A percentile compares a stretch with the other conserved stretches of the same genome.
Conservation (phyloP, 2,113 vertebrate genomes). For the Misgurnus anguillicaudatus region DNA sequence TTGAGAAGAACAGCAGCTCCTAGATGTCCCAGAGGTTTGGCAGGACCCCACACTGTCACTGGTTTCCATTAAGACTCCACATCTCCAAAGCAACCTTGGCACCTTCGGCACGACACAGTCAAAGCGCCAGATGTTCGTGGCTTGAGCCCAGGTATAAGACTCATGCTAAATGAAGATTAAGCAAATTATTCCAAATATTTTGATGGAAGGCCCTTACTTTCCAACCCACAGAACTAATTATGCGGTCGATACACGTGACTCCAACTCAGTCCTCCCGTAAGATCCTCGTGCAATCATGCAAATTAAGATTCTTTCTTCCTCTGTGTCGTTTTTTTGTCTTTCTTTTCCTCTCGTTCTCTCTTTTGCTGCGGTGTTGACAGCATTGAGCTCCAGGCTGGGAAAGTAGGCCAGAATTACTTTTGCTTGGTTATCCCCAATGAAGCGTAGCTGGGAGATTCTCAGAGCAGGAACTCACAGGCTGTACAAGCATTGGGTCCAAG, state of each 20-base stretch:
- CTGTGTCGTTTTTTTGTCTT: conserved; percentile 11
- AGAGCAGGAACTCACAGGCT: conserved; percentile 58
- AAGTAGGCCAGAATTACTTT: conserved; percentile 78
- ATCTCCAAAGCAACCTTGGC: conserved; percentile 51
- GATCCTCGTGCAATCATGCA: conserved; percentile 53
- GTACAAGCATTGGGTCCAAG: conserved; percentile 60
- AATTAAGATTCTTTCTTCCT: conserved; percentile 44
- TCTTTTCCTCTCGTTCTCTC: conserved; percentile 12
- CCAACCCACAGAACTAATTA: conserved; percentile 41
- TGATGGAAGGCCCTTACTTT: conserved; percentile 45
- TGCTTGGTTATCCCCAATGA: conserved; percentile 79
- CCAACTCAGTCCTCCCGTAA: conserved; percentile 19
- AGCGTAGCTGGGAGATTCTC: conserved; percentile 66
- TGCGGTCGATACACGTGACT: conserved; percentile 36
- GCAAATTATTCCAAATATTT: conserved; percentile 54
- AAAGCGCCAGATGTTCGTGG: conserved; percentile 53
- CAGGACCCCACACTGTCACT: conserved; percentile 56
- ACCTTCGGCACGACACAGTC: conserved; percentile 39
- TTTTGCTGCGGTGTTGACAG: conserved; percentile 54
- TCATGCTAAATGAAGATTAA: conserved; percentile 45
- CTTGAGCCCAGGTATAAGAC: conserved; percentile 43
- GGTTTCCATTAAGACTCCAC: conserved; percentile 61
- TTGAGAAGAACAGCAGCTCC: conserved; percentile 57
- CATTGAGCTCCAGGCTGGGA: conserved; percentile 67
- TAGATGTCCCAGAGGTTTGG: conserved; percentile 56